phyloP scores from a whole-genome alignment of 2,797 vertebrate species.

The Decapterus maruadsi region DNA sequence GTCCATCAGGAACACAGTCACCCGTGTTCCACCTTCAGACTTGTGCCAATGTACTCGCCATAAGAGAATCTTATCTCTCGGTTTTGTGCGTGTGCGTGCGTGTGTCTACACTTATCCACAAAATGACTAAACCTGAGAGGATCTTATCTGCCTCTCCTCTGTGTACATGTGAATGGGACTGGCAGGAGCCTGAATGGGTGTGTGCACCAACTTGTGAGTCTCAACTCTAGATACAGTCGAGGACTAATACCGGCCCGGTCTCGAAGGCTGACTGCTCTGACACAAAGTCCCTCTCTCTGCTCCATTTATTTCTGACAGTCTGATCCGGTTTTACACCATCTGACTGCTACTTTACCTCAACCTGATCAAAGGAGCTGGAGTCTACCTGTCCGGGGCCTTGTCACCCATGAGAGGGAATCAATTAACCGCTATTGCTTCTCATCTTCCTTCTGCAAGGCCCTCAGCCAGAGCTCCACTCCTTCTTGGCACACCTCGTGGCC shows the following conservation, averaged over 20 bases:
- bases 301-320: slow-evolving; percentile 68
- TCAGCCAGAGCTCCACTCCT: slow-evolving; percentile 40
- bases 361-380: slow-evolving; percentile 68
- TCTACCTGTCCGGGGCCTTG: slow-evolving; percentile 60
- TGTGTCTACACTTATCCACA: slow-evolving; percentile 36
- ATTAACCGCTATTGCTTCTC: slow-evolving; percentile 73
- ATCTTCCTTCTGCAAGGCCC: slow-evolving; percentile 54
- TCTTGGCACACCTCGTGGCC: slow-evolving; percentile 30
- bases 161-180: slow-evolving; percentile 25
- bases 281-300: slow-evolving; percentile 56
- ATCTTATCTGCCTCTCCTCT: slow-evolving; percentile 61
- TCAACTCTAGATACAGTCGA: slow-evolving; percentile 44
- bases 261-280: slow-evolving; percentile 46
- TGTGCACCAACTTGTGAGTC: slow-evolving; percentile 57
- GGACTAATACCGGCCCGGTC: slow-evolving; percentile 52
- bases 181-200: slow-evolving; percentile 13
- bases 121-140: slow-evolving; percentile 55
- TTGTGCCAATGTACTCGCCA: slow-evolving; percentile 54
- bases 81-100: background rate
- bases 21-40: slow-evolving; percentile 49
- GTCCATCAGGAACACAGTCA: slow-evolving; percentile 53
- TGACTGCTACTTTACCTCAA: slow-evolving; percentile 59
- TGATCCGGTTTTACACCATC: slow-evolving; percentile 66
- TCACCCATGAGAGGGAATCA: slow-evolving; percentile 73
- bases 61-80: slow-evolving; percentile 55